Evolutionary conservation across 2,797 vertebrate species (phyloP).

Genomic region (Muscicapa comitata): DNA sequence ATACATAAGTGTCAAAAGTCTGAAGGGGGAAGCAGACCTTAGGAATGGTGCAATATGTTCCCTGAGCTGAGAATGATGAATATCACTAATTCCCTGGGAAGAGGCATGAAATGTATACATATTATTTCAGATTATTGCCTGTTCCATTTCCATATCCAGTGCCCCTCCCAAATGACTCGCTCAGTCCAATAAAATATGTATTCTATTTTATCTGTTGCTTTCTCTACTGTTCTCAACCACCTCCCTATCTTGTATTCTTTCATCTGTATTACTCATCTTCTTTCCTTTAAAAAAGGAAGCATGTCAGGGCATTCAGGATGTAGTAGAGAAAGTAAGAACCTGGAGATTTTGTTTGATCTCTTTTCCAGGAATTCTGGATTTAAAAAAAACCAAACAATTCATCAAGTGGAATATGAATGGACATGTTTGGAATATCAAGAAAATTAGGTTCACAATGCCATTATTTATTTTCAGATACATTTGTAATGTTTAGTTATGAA

Average conservation of each 20-base stretch:
- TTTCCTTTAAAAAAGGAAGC: background rate
- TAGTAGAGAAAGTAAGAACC: background rate
- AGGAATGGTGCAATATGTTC: background rate
- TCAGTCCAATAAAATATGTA: background rate
- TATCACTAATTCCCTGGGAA: background rate
- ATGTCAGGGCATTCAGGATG: background rate
- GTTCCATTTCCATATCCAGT: background rate
- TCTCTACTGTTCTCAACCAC: background rate
- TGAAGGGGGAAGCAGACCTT: background rate
- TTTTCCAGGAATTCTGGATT: background rate
- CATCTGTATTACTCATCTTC: background rate
- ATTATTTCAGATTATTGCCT: background rate
- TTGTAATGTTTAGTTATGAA: background rate
- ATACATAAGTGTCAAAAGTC: background rate
- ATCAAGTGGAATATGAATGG: background rate
- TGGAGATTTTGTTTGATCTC: background rate
- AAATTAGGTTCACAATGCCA: background rate
- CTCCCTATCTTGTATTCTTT: slow-evolving; percentile 15
- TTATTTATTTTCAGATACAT: background rate
- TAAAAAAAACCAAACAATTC: background rate
- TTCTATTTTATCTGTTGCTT: background rate
- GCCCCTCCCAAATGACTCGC: background rate
- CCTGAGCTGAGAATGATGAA: background rate
- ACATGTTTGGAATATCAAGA: background rate
- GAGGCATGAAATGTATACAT: background rate